Evolutionary conservation across 2,113 vertebrate genomes (phyloP).

Genomic region (Malaclemys terrapin): DNA sequence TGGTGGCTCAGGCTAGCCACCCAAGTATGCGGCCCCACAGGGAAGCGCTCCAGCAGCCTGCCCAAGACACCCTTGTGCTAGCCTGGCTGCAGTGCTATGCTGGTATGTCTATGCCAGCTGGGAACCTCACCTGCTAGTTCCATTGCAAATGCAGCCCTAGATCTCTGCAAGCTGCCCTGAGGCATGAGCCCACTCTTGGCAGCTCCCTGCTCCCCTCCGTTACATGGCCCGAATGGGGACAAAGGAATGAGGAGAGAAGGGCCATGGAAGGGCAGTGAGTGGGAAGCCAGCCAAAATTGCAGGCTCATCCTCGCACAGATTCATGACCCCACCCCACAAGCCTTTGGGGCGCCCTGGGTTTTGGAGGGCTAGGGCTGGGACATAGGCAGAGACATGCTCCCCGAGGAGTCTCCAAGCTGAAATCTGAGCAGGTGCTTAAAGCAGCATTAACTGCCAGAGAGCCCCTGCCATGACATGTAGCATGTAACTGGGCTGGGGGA

Average conservation of each 20-base stretch:
- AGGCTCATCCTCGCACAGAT: not conserved
- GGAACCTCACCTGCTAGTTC: no score
- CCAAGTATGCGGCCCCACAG: no score
- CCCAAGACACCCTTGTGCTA: no score
- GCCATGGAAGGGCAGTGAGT: not conserved
- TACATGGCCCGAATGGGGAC: not conserved
- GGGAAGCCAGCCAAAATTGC: not conserved
- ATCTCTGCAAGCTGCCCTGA: not conserved
- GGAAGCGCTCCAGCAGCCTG: no score
- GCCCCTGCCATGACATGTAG: not conserved
- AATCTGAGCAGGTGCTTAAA: not conserved
- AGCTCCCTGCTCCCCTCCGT: not conserved
- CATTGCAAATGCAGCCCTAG: not conserved
- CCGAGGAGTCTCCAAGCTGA: not conserved
- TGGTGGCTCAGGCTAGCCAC: no score
- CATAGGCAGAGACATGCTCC: not conserved
- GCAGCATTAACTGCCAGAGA: not conserved
- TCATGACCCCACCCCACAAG: not conserved
- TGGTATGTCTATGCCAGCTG: no score
- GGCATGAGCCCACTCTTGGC: not conserved
- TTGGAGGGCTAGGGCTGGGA: not conserved
- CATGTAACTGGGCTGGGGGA: not conserved
- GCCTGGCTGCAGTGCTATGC: no score
- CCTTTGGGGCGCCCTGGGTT: not conserved
- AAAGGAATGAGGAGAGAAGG: not conserved